Percentiles rank a stretch among this genome's conserved stretches.
Evolutionary conservation across 2,113 vertebrate genomes (phyloP).

Genomic region (Promerops cafer): DNA sequence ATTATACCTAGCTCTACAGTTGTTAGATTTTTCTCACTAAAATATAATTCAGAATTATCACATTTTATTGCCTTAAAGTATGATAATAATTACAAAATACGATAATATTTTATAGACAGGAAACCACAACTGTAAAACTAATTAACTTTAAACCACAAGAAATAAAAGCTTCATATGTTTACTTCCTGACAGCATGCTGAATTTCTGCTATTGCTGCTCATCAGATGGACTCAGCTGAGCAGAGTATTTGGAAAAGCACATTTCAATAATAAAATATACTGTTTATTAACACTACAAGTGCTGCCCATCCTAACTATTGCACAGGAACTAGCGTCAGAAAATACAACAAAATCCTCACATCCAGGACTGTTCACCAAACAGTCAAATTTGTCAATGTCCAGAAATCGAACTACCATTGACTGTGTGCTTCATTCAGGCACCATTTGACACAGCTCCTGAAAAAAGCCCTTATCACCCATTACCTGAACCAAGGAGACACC

Average conservation of each 20-base stretch:
- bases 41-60: not conserved
- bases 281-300: not conserved
- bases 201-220: not conserved
- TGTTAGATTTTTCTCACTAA: not conserved
- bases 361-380: not conserved
- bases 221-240: not conserved
- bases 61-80: not conserved
- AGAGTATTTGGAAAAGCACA: not conserved
- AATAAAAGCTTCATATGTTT: not conserved
- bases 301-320: not conserved
- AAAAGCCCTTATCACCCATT: not conserved
- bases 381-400: not conserved
- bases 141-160: not conserved
- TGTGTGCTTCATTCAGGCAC: not conserved
- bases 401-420: rapidly evolving
- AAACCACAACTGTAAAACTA: not conserved
- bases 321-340: not conserved
- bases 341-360: not conserved
- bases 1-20: not conserved
- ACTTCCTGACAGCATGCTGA: not conserved
- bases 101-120: not conserved
- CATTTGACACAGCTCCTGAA: not conserved
- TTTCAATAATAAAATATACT: not conserved
- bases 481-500: not conserved
- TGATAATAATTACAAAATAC: not conserved